phyloP scores from a whole-genome alignment of 1,140 invertebrate species.

The Andrena cerasifolii region DNA sequence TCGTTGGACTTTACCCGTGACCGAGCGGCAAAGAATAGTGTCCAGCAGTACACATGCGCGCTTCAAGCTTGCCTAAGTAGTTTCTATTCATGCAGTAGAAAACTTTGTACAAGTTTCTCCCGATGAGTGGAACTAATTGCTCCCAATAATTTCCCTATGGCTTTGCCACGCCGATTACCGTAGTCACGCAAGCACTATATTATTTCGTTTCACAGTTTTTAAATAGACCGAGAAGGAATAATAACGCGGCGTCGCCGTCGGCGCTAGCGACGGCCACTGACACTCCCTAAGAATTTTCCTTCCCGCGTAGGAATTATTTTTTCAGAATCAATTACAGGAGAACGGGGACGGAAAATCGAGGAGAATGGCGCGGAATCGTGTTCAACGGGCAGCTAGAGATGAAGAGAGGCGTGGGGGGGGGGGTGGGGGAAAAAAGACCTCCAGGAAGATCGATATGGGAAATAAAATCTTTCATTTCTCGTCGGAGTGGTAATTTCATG shows the following conservation, averaged over 20 bases:
- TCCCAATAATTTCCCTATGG: neutral
- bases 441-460: slow-evolving; percentile 25
- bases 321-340: neutral
- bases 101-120: slow-evolving; percentile 12
- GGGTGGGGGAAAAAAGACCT: neutral
- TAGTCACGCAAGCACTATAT: neutral
- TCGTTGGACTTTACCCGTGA: no score
- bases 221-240: slow-evolving; percentile 22
- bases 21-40: no score
- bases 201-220: slow-evolving; percentile 1
- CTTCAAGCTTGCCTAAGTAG: no score
- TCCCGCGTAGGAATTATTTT: neutral
- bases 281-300: neutral
- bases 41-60: no score
- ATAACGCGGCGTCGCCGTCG: neutral
- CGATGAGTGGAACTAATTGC: neutral
- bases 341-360: neutral
- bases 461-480: slow-evolving; percentile 41
- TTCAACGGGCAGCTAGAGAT: neutral
- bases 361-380: neutral
- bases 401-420: no score
- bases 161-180: neutral
- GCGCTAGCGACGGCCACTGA: neutral
- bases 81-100: neutral
- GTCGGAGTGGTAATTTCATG: slow-evolving; percentile 38